Conservation (phyloP, 2,888 invertebrate species). For the Marronus borbonicus region DNA sequence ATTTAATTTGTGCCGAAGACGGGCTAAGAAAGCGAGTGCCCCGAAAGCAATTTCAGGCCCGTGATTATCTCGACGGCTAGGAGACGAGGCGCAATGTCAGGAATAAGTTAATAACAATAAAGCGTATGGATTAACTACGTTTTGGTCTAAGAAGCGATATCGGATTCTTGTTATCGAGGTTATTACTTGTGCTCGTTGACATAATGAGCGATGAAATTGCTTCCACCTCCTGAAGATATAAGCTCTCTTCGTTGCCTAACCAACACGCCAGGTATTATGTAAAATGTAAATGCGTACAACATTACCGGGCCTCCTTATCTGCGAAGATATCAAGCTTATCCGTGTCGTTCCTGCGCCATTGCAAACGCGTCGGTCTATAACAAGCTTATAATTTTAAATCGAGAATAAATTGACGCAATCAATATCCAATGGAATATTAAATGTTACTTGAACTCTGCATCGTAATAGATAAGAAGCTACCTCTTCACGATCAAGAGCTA, state of each 20-base stretch:
- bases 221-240: constrained; percentile 39
- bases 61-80: background rate
- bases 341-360: background rate
- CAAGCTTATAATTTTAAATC: constrained; percentile 42
- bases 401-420: constrained; percentile 32
- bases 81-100: constrained; percentile 1
- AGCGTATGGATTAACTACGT: constrained; percentile 43
- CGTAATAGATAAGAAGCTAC: no score
- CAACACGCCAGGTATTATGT: constrained; percentile 10
- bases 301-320: constrained; percentile 38
- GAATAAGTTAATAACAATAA: constrained; percentile 47
- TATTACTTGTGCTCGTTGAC: constrained; percentile 37
- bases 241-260: constrained; percentile 4
- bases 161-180: constrained; percentile 48
- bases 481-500: no score
- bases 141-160: constrained; percentile 39
- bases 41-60: constrained; percentile 17
- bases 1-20: constrained; percentile 22
- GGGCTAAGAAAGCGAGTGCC: background rate
- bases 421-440: constrained; percentile 1
- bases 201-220: constrained; percentile 42
- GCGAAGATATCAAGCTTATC: constrained; percentile 31
- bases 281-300: constrained; percentile 42
- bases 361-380: constrained; percentile 17
- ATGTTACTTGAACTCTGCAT: no score